Conservation (phyloP, 2,888 invertebrate genomes). For the Habroteleia sp. region DNA sequence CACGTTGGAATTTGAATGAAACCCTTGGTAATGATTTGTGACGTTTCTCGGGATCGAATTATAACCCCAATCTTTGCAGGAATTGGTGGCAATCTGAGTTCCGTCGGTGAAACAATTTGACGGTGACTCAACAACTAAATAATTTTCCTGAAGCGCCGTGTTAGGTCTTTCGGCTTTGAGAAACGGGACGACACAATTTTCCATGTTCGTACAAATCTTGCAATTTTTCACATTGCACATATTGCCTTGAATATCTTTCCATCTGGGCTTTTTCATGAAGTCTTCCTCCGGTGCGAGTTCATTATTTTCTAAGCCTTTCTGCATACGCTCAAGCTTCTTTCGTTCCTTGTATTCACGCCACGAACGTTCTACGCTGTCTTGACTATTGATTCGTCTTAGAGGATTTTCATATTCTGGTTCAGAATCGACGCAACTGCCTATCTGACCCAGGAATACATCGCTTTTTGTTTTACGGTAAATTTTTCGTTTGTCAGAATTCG, state of each 20-base stretch:
- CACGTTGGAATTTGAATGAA: slow-evolving; percentile 70
- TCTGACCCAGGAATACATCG: slow-evolving; percentile 69
- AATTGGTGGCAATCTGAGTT: background rate
- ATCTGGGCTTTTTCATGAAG: slow-evolving; percentile 72
- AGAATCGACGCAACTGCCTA: slow-evolving; percentile 64
- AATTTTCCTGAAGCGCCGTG: slow-evolving; percentile 75
- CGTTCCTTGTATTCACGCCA: slow-evolving; percentile 77
- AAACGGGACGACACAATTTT: slow-evolving; percentile 62
- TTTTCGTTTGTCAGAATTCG: slow-evolving; percentile 70
- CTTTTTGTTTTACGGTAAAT: slow-evolving; percentile 74
- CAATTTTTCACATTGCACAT: slow-evolving; percentile 67
- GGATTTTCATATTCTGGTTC: slow-evolving; percentile 64
- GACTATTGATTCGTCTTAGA: slow-evolving; percentile 67
- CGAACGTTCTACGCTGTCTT: slow-evolving; percentile 72
- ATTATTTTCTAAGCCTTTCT: slow-evolving; percentile 51
- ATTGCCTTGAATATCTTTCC: slow-evolving; percentile 71
- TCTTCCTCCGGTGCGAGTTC: slow-evolving; percentile 68
- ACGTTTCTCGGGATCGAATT: slow-evolving; percentile 70
- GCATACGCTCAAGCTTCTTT: slow-evolving; percentile 70
- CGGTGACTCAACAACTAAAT: slow-evolving; percentile 68
- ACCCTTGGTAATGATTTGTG: slow-evolving; percentile 64
- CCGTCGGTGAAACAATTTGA: slow-evolving; percentile 8
- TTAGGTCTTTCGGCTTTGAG: slow-evolving; percentile 62
- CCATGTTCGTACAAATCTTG: slow-evolving; percentile 63
- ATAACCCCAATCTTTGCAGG: slow-evolving; percentile 66